Evolutionary conservation across 2,113 vertebrate genomes (phyloP), one percentile per base, ranked within the genome.

Genomic region (Dolichallabes microphthalmus): DNA sequence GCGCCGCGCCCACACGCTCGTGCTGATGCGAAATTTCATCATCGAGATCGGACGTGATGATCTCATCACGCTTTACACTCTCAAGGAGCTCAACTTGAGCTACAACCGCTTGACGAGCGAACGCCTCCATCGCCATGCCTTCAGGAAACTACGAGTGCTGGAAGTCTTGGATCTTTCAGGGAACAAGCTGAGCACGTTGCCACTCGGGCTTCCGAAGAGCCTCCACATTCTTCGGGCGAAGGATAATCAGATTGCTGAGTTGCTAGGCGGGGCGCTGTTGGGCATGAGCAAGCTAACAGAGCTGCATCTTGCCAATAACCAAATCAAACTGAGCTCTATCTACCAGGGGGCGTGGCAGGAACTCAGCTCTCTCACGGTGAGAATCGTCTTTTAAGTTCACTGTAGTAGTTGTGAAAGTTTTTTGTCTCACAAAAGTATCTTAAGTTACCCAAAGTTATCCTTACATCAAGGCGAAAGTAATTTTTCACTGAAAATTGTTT

Each of bases 21-120:
- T 99, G 96, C 93, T 99, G 71, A 96, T 98, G 39, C 97, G 98
- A 90, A 99, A 99, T 90, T 93, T 92, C 85, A 99, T 99, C 88
- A 89, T 94, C 0, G 97, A 97, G 92, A 96, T 99, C 17, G 94
- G 94, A 85, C 97, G 97, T 52, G 96, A 98, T 2, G 98, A 99
- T 92, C 96, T 99, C 68, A 92, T 94, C 60, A 90, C 94, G 74
- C 95, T 98, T 30, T 97, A 97, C 93, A 96, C 97, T 66, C 94
- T 99, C 80, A 97, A 95, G 1, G 97, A 99, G 91, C 95, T 99
- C 85, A 99, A 99, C 91, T 95, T 99, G 76, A 99, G 97, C 93
- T 99, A 99, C 94, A 99, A 99, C 93, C 96, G 95, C 88, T 94
- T 99, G 89, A 97, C 94, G 73, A 98, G 93, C 88, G 30, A 92